A percentile compares a stretch with the other conserved stretches of the same genome.
phyloP scores from a whole-genome alignment of 1,140 invertebrate species.

The Dendroctonus ponderosae region DNA sequence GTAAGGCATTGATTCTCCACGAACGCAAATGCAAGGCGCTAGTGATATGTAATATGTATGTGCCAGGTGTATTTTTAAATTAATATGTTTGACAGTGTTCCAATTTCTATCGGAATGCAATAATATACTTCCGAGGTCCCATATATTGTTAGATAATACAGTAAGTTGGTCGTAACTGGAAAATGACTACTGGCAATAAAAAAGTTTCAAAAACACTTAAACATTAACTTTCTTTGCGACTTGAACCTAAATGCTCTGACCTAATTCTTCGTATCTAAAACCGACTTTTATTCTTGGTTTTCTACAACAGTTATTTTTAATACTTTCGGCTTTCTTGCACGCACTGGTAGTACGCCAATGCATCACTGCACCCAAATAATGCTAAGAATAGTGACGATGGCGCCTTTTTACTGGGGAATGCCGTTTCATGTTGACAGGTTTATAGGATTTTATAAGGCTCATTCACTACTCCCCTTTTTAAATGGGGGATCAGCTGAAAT shows the following conservation, averaged over 20 bases:
- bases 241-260: too few species aligned
- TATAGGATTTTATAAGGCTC: slow-evolving; percentile 28
- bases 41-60: background rate
- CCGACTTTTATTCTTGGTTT: too few species aligned
- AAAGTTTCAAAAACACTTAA: too few species aligned
- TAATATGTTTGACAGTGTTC: slow-evolving; percentile 5
- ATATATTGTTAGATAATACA: too few species aligned
- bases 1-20: too few species aligned
- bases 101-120: background rate
- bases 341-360: slow-evolving; percentile 10
- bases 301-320: too few species aligned
- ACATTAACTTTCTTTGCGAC: too few species aligned
- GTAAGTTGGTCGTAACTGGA: too few species aligned
- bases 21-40: background rate
- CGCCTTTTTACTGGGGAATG: slow-evolving; percentile 28
- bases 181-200: too few species aligned
- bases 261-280: too few species aligned
- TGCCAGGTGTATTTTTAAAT: background rate
- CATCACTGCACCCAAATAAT: slow-evolving; percentile 15
- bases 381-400: slow-evolving; percentile 24
- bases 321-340: too few species aligned
- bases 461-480: slow-evolving; percentile 9
- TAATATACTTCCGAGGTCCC: background rate
- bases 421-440: slow-evolving; percentile 23
- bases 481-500: slow-evolving; percentile 9